Evolutionary conservation across 1,140 invertebrate species (phyloP).

Genomic region (Mamestra configurata): DNA sequence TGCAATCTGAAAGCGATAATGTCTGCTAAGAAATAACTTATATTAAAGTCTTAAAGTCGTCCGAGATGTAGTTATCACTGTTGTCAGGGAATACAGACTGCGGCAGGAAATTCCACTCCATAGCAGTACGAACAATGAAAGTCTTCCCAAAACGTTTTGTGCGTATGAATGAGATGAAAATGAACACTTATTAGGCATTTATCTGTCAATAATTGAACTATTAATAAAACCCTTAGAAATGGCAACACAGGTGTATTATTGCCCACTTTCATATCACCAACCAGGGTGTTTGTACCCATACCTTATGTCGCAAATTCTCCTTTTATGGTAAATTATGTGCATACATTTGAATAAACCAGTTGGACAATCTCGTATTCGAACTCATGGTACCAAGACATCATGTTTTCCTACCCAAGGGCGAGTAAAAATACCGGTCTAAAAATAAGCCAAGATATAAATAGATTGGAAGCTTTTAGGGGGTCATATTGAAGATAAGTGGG

Average conservation of each 20-base stretch:
- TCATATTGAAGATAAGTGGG: not conserved
- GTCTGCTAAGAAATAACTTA: too few relatives aligned
- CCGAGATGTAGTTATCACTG: too few relatives aligned
- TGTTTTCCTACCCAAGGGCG: slow-evolving; percentile 25
- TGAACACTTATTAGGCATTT: too few relatives aligned
- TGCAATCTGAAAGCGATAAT: too few relatives aligned
- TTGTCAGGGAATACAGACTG: too few relatives aligned
- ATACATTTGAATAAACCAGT: slow-evolving; percentile 35
- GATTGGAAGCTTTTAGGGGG: not conserved
- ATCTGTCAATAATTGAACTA: not conserved
- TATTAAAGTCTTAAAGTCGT: too few relatives aligned
- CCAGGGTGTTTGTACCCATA: slow-evolving; percentile 1
- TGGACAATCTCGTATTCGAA: slow-evolving; percentile 9
- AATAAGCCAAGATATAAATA: slow-evolving; percentile 14
- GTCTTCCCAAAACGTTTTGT: too few relatives aligned
- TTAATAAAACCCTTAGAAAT: not conserved
- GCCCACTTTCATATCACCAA: not conserved
- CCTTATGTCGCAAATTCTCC: not conserved
- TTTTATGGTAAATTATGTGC: slow-evolving; percentile 19
- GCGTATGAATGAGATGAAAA: too few relatives aligned
- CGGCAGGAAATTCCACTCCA: too few relatives aligned
- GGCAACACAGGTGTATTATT: not conserved
- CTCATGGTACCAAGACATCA: not conserved
- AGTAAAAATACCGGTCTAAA: slow-evolving; percentile 10
- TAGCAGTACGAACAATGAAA: too few relatives aligned